Evolutionary conservation across 2,113 vertebrate genomes (phyloP), one percentile per base, ranked within the genome.

Genomic region (Coracopsis vasa): DNA sequence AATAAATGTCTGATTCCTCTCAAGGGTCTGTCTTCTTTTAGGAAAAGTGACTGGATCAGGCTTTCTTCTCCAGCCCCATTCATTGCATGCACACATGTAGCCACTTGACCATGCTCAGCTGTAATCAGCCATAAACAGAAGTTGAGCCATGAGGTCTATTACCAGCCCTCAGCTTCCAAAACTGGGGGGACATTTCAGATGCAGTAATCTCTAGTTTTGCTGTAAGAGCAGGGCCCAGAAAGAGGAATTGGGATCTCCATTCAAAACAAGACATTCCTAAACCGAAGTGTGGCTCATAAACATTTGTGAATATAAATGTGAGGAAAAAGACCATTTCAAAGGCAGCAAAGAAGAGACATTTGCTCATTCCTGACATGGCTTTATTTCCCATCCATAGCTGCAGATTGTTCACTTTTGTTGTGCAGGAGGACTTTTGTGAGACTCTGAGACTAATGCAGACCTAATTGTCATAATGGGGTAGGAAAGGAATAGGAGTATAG

Each of bases 111-210:
- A 29, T 41, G 44, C 28, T 53, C 45, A 84, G n/a, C 60, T 64
- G 42, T 74, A 66, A 73, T 11, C 50, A 81, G 37, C 39, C n/a
- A 29, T 41, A 61, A 79, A 65, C 10, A 81, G 64, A 74, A 71
- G 13, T 33, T 69, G 48, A 48, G 31, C n/a, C 16, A n/a, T 42
- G 33, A 73, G n/a, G 16, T 35, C 62, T 81, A 24, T 25, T 75
- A 15, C 13, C 54, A 79, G 25, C 41, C 69, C 48, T 65, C 24
- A 58, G 31, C 72, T 93, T 81, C 44, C 69, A 41, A 66, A 45
- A 61, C 35, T 44, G 4, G 2, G 7, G 2, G 2, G 2, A 27
- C 0, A 0, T 73, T 93, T 70, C 62, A 77, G 53, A 41, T 3
- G 3, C n/a, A 41, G 11, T 16, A 24, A 18, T 80, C 35, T 69